Evolutionary conservation across 2,113 vertebrate species (phyloP), one percentile per base, ranked within the genome.

Genomic region (Pongo abelii): DNA sequence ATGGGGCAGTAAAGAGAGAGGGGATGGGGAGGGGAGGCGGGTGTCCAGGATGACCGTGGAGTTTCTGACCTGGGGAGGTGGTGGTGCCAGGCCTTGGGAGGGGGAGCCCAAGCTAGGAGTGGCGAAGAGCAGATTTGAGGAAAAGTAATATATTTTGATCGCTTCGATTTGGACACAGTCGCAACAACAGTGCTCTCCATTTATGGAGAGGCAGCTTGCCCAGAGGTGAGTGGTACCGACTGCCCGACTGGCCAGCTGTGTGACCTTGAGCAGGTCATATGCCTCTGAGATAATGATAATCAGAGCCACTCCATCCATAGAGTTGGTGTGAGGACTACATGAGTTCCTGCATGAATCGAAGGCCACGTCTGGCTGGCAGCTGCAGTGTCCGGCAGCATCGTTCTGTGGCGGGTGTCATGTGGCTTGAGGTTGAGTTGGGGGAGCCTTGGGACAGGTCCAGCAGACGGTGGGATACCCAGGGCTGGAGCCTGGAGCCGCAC

Each of bases 101-200:
- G 17, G 72, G 67, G 52, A 30, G 4, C 38, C 86, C 46, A 46
- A 43, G 84, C 91, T 46, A 46, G 50, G 78, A 48, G 27, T 18
- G 32, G 27, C 0, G 0, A 81, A 70, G 78, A 35, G 18, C 10
- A 35, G 25, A 74, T 46, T 35, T 75, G n/a, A 48, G 43, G 46
- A 48, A 32, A 35, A 9, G 27, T 11, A 20, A 18, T 55, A 0
- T 0, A 0, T 61, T 50, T 75, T 12, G 27, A 38, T 8, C 6
- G 5, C 5, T 61, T 52, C 18, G 55, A 30, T 79, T 78, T 13
- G 25, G 32, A 35, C 61, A 38, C 89, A 67, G 6, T 64, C 12
- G 27, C 1, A 38, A 70, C 40, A 87, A 1, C 3, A 2, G 1
- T 13, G 27, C 4, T n/a, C 48, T 30, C 22, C 64, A 2, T 18